Percentiles rank a stretch among this genome's conserved stretches.
These are phyloP conservation scores for Willowsia nigromaculata DNA, from an alignment of 2,888 invertebrate species.

Conservation along the genomic window DNA sequence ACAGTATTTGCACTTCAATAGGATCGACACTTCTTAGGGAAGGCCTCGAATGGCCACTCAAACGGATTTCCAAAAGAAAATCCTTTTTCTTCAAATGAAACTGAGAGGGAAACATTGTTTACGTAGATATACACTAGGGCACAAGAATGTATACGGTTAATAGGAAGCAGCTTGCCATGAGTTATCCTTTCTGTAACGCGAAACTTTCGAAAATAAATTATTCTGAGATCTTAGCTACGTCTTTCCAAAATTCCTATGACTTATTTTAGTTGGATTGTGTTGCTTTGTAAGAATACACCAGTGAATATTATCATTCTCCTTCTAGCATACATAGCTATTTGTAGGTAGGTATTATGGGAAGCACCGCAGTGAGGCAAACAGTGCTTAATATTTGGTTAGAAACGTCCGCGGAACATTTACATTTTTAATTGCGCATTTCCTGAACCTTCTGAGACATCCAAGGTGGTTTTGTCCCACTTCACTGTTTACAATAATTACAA, in stretches of 20 bases:
- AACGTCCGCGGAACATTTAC: conserved; percentile 22
- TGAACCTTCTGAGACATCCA: background rate
- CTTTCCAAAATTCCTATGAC: conserved; percentile 23
- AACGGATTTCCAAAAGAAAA: conserved; percentile 58
- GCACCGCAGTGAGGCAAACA: background rate
- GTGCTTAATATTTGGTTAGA: background rate
- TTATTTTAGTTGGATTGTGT: conserved; percentile 13
- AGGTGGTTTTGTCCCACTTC: conserved; percentile 32
- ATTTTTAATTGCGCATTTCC: conserved; percentile 37
- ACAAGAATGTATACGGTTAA: background rate
- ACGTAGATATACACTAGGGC: background rate
- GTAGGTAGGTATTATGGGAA: background rate
- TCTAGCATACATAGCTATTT: background rate
- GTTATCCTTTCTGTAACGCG: background rate
- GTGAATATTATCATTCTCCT: conserved; percentile 15
- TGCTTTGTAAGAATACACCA: background rate
- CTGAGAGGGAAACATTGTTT: conserved; percentile 3
- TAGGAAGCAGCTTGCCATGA: background rate
- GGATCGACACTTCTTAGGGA: conserved; percentile 49
- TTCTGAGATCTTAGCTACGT: background rate
- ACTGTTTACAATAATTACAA: conserved; percentile 50
- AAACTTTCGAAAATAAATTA: conserved; percentile 29
- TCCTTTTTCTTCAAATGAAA: conserved; percentile 59
- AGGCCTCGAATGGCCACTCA: conserved; percentile 57
- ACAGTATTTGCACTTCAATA: conserved; percentile 64